A percentile compares a stretch with the other conserved stretches of the same genome.
These are phyloP conservation scores for Eidolon helvum DNA, from an alignment of 2,113 vertebrate genomes.

Conservation along the genomic window DNA sequence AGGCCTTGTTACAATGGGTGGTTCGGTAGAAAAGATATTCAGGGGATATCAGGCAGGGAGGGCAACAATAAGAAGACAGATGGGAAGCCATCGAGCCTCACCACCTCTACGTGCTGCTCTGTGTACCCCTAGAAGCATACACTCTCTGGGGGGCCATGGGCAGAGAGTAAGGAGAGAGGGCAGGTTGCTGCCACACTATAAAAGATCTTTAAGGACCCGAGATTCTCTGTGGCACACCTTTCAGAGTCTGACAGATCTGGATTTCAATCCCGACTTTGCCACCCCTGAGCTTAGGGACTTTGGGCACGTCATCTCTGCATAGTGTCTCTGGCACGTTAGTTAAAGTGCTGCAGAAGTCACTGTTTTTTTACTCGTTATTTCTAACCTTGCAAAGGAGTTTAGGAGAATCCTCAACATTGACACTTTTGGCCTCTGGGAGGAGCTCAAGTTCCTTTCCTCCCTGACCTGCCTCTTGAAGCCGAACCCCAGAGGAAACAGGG, in stretches of 20 bases:
- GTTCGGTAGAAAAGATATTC: not conserved
- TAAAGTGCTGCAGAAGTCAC: not conserved
- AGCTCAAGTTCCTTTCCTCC: not conserved
- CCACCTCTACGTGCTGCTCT: not conserved
- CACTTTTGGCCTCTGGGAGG: slow-evolving; percentile 7
- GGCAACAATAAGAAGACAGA: not conserved
- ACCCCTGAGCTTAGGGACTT: not conserved
- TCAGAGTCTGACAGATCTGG: not conserved
- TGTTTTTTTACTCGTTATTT: not conserved
- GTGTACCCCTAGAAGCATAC: not conserved
- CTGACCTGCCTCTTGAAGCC: not conserved
- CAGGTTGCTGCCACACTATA: not conserved
- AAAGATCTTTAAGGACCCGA: not conserved
- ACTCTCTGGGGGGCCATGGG: not conserved
- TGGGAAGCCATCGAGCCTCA: not conserved
- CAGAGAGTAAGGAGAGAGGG: not conserved
- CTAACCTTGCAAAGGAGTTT: not conserved
- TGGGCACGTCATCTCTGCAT: not conserved
- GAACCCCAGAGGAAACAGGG: not conserved
- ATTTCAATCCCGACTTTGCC: not conserved
- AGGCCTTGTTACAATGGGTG: not conserved
- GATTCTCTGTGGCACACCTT: accelerated
- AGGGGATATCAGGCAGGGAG: not conserved
- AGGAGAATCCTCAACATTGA: not conserved
- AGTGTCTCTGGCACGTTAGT: not conserved